Evolutionary conservation across 35 echinoderm and acorn worm genomes (phyloP), one percentile per base, ranked within the genome.

Genomic region (Apostichopus parvimensis): DNA sequence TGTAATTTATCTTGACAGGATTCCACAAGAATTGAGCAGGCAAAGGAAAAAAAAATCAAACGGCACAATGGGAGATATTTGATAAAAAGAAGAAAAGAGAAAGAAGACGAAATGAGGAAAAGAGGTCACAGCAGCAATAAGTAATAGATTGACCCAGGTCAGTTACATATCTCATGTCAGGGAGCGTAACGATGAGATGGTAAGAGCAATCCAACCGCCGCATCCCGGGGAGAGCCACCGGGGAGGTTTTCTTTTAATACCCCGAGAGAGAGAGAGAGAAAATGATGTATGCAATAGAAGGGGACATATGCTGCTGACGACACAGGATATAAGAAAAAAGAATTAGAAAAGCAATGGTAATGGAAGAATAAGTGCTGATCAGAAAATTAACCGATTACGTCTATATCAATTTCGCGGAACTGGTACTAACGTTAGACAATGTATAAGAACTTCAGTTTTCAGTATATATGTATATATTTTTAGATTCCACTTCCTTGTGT

Each of bases 241-340:
- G 26, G 53, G 79, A 54, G 79, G 53, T 15, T 82, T 56, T 28
- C 79, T 82, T 13, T 21, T 82, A 82, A 82, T 82, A 53, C 34
- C 79, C 53, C 56, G 79, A 57, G 34, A 56, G 79, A 82, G 26
- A 82, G 26, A 28, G 26, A 28, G 26, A 28, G 26, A 28, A 28
- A 28, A 28, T 25, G 78, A 14, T 14, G 13, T 53, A 22, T 13
- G 24, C 78, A 82, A 82, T 82, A 21, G 53, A 82, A 55, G 56
- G 13, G 56, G 79, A 82, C 79, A 13, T 20, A 82, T 82, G 79
- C 79, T 56, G 52, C 52, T 56, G 56, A 82, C 79, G 56, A 56
- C 54, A 82, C 5, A 13, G 56, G 12, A 54, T 12, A 4, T 55
- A 56, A 82, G 14, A 56, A 17, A 2, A 17, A 82, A 82, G 10